Evolutionary conservation across 92 coral and sea anemone genomes (phyloP).

Genomic region (Bergia puertoricense): DNA sequence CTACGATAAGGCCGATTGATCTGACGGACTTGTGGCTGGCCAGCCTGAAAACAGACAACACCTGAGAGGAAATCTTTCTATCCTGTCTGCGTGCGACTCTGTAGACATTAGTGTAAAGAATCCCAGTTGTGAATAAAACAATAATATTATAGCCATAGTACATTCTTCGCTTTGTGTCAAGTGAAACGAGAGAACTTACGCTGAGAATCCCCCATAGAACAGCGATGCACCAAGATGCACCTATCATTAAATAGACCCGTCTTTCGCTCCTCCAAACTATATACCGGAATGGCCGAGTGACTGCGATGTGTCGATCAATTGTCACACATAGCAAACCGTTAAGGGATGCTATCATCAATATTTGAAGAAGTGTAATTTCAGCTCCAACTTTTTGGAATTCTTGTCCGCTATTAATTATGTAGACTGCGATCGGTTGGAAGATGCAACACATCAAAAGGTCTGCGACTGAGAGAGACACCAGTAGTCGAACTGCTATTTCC

Average conservation of each 20-base stretch:
- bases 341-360: not conserved
- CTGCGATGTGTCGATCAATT: not conserved
- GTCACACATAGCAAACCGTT: slow-evolving; percentile 6
- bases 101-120: not conserved
- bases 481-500: too few species aligned
- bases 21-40: not conserved
- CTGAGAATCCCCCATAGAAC: not conserved
- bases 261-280: slow-evolving; percentile 5
- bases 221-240: not conserved
- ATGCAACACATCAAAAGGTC: not conserved
- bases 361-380: not conserved
- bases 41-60: not conserved
- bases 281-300: not conserved
- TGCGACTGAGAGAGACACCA: not conserved
- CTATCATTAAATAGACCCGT: not conserved
- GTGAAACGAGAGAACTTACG: not conserved
- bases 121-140: not conserved
- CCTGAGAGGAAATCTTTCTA: not conserved
- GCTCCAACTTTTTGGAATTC: not conserved
- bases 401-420: not conserved
- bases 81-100: not conserved
- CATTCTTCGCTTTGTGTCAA: not conserved
- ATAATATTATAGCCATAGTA: not conserved
- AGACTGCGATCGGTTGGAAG: not conserved
- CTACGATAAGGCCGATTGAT: not conserved